These are phyloP conservation scores for Oscheius sp. DNA, from an alignment of 2,888 invertebrate species.

Conservation along the genomic window DNA sequence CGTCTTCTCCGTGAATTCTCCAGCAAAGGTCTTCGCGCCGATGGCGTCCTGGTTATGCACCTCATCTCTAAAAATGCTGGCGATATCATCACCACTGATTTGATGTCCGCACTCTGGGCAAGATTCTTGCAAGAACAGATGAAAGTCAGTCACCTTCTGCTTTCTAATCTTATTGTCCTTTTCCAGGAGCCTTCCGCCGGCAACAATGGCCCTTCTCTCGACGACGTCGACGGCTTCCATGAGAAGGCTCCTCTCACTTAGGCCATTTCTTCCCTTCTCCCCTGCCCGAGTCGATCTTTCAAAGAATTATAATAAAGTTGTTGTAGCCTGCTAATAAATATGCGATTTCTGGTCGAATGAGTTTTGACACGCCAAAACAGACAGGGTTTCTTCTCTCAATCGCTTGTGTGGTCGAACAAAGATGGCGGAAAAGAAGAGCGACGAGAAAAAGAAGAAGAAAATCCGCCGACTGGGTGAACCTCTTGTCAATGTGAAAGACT, in stretches of 20 bases:
- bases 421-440: too few relatives aligned
- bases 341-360: too few relatives aligned
- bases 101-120: conserved; percentile 67
- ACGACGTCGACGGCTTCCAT: conserved; percentile 42
- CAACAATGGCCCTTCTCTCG: conserved; percentile 21
- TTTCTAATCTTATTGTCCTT: background rate
- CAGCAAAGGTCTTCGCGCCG: conserved; percentile 53
- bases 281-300: conserved; percentile 23
- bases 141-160: background rate
- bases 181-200: background rate
- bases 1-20: conserved; percentile 40
- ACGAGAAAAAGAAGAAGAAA: too few relatives aligned
- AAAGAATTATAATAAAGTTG: conserved; percentile 8
- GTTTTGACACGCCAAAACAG: too few relatives aligned
- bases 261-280: background rate
- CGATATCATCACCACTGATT: conserved; percentile 70
- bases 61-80: conserved; percentile 72
- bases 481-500: too few relatives aligned
- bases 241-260: conserved; percentile 38
- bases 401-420: too few relatives aligned
- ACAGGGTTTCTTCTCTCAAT: too few relatives aligned
- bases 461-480: too few relatives aligned
- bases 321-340: background rate
- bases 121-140: conserved; percentile 61
- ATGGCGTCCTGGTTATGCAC: conserved; percentile 70